Evolutionary conservation across 2,888 invertebrate species (phyloP).

Genomic region (Hypena proboscidalis): DNA sequence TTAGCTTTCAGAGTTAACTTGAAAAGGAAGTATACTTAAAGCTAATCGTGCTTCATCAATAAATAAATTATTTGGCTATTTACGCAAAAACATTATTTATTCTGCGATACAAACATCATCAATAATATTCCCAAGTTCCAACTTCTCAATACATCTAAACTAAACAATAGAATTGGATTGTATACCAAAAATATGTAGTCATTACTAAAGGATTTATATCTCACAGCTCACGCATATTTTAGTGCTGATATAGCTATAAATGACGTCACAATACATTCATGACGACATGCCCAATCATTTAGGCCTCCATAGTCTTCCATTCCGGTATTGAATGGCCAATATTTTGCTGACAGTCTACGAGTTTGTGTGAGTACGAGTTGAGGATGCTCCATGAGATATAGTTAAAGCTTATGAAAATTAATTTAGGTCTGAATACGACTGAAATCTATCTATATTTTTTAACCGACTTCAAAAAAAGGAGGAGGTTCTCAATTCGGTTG

Average conservation of each 20-base stretch:
- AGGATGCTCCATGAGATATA: conserved; percentile 28
- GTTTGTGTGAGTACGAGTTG: no score
- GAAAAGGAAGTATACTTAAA: no score
- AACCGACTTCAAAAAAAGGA: no score
- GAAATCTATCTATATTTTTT: no score
- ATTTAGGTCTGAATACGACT: no score
- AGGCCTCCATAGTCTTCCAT: conserved; percentile 9
- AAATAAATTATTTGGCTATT: neutral
- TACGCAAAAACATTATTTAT: neutral
- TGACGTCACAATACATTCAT: conserved; percentile 25
- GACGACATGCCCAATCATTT: conserved; percentile 7
- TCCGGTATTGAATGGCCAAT: neutral
- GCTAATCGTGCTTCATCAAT: no score
- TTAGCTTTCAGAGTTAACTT: no score
- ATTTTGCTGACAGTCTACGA: neutral
- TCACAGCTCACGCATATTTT: conserved; percentile 18
- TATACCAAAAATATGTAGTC: conserved; percentile 14
- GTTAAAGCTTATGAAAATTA: no score
- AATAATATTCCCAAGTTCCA: conserved; percentile 12
- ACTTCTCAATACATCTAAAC: conserved; percentile 25
- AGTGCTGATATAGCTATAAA: conserved; percentile 12
- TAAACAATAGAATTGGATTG: conserved; percentile 25
- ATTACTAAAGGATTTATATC: conserved; percentile 34
- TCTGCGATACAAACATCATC: conserved; percentile 5
- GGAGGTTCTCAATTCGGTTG: no score